Percentiles rank a stretch among this genome's conserved stretches.
phyloP scores from a whole-genome alignment of 2,888 invertebrate species.

The Ligdia adustata region DNA sequence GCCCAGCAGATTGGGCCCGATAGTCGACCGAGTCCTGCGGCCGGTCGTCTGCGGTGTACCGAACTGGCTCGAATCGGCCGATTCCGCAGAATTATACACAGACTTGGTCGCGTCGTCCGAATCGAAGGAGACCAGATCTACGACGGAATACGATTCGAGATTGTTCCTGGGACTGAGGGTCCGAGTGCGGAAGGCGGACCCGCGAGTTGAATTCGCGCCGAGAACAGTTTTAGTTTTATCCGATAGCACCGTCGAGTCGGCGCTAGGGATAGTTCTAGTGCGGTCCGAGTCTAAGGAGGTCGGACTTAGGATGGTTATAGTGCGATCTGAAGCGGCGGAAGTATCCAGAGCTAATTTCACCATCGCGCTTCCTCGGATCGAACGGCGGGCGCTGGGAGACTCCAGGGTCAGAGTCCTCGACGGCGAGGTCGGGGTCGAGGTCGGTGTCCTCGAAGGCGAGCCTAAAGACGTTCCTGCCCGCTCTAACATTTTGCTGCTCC shows the following conservation, averaged over 20 bases:
- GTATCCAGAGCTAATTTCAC: conserved; percentile 48
- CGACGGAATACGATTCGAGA: conserved; percentile 66
- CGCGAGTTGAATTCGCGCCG: background rate
- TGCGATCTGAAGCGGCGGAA: conserved; percentile 5
- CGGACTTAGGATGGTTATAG: background rate
- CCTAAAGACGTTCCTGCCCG: conserved; percentile 37
- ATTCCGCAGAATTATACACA: conserved; percentile 56
- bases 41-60: conserved; percentile 46
- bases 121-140: conserved; percentile 66
- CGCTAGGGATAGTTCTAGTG: background rate
- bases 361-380: conserved; percentile 48
- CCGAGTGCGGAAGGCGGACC: conserved; percentile 41
- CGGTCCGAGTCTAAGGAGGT: background rate
- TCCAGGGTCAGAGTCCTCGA: conserved; percentile 31
- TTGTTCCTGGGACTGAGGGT: conserved; percentile 48
- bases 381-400: conserved; percentile 44
- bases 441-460: conserved; percentile 20
- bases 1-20: conserved; percentile 42
- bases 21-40: conserved; percentile 50
- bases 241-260: background rate
- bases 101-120: conserved; percentile 49
- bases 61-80: conserved; percentile 43
- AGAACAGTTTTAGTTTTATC: background rate
- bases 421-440: conserved; percentile 21
- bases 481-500: conserved; percentile 53